Conservation (phyloP, 2,797 vertebrate genomes). For the Lemur catta region DNA sequence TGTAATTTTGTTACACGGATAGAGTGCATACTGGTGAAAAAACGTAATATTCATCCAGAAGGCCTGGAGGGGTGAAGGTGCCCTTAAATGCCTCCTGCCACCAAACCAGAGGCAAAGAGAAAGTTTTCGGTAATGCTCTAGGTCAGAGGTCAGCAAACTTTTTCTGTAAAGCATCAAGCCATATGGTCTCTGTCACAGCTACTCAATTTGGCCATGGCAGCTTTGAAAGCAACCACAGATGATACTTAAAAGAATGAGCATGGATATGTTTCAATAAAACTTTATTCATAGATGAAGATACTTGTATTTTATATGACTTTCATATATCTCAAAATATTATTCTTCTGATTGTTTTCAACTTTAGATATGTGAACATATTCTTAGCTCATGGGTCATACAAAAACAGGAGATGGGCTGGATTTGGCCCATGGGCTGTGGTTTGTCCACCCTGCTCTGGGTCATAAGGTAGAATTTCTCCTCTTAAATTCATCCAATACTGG, state of each 20-base stretch:
- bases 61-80: background rate
- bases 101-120: background rate
- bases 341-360: background rate
- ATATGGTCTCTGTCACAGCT: background rate
- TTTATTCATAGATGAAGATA: background rate
- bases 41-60: background rate
- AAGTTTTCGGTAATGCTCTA: background rate
- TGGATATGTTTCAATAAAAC: background rate
- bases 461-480: background rate
- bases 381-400: background rate
- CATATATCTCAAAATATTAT: background rate
- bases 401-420: background rate
- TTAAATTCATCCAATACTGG: background rate
- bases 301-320: background rate
- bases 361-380: background rate
- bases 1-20: background rate
- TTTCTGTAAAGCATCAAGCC: background rate
- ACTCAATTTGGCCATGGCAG: background rate
- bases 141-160: background rate
- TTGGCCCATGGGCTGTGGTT: background rate
- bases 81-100: background rate
- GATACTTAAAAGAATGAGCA: background rate
- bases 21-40: background rate
- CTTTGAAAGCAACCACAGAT: background rate
- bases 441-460: background rate